Conservation (phyloP, 1,140 invertebrate species). For the Pemphigus obesinymphae region DNA sequence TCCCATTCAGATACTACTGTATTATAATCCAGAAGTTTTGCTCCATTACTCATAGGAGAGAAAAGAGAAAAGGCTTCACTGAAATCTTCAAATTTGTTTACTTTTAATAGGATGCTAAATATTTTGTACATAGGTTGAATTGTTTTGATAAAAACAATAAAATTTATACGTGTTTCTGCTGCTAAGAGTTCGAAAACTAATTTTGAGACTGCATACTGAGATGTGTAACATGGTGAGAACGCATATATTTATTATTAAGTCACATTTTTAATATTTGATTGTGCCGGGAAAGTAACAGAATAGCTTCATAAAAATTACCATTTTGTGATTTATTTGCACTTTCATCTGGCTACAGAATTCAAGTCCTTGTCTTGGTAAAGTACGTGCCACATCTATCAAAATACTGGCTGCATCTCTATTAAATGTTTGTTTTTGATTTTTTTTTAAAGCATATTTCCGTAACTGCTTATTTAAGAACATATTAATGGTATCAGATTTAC, state of each 20-base stretch:
- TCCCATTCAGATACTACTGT: background rate
- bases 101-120: background rate
- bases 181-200: constrained; percentile 19
- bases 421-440: constrained; percentile 3
- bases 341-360: background rate
- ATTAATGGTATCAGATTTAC: background rate
- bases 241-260: background rate
- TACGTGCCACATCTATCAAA: constrained; percentile 25
- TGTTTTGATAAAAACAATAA: background rate
- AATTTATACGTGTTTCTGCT: background rate
- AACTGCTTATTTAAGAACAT: background rate
- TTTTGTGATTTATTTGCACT: background rate
- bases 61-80: constrained; percentile 14
- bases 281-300: no score
- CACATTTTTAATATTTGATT: constrained; percentile 25
- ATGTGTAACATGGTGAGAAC: background rate
- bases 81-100: background rate
- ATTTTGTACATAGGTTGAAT: background rate
- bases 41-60: background rate
- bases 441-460: background rate
- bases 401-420: constrained; percentile 6
- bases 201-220: constrained; percentile 18
- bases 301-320: no score
- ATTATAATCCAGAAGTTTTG: background rate
- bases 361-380: constrained; percentile 3